Evolutionary conservation across 2,888 invertebrate species (phyloP), one percentile per base, ranked within the genome.

Genomic region (Cylindroiulus punctatus): DNA sequence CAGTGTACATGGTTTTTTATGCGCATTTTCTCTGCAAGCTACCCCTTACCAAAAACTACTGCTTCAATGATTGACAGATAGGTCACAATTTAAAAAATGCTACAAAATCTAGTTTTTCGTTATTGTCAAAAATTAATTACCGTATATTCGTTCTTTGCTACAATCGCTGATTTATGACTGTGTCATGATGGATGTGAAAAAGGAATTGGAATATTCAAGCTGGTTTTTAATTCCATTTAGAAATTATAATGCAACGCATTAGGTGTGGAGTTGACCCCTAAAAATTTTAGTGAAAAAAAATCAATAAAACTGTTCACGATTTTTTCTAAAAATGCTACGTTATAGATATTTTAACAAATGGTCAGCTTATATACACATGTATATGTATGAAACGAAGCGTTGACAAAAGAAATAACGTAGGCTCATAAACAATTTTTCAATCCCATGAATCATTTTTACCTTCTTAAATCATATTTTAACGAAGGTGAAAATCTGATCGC

Each of bases 371-470:
- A n/a, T n/a, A n/a, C n/a, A n/a, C n/a, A n/a, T n/a, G n/a, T n/a
- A n/a, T n/a, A 8, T 65, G 40, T 40, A n/a, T 44, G 44, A 52
- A 52, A 8, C 76, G 12, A 30, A 76, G 30, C 26, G 26, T 76
- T 76, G 76, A 14, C 30, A 65, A 26, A 8, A 36, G 3, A n/a
- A 2, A 76, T 4, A 17, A 76, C 30, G 30, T 30, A 30, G 30
- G 30, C 14, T 76, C 12, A 76, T 76, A 76, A 76, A 76, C 76
- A 30, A 76, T 30, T 76, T 76, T 26, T 76, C 30, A 30, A 76
- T 10, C 26, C 17, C 26, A 26, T 14, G 26, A 76, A 76, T 76
- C 76, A 30, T 76, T 76, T 30, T 30, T 26, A 76, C 26, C 14
- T 8, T 76, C 76, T 30, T 76, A 76, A 76, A 30, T 76, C 76